A percentile compares a stretch with the other conserved stretches of the same genome.
These are phyloP conservation scores for Toxotes jaculatrix DNA, from an alignment of 2,113 vertebrate genomes.

Conservation along the genomic window DNA sequence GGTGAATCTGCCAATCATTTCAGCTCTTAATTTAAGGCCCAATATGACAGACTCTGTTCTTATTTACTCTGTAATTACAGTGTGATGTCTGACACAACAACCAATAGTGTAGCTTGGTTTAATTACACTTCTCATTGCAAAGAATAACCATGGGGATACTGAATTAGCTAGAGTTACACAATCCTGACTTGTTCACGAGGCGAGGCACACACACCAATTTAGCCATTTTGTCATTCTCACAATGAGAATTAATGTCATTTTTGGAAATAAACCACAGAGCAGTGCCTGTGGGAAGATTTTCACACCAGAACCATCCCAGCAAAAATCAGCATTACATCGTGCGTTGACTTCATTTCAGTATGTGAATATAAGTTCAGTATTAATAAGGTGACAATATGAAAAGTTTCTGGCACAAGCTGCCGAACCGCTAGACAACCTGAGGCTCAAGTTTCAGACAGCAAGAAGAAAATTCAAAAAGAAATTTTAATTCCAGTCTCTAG, in stretches of 20 bases:
- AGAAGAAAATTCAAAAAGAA: conserved; percentile 41
- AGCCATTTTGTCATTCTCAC: conserved; percentile 26
- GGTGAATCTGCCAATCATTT: neutral
- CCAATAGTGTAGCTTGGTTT: neutral
- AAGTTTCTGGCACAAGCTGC: conserved; percentile 23
- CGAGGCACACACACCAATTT: neutral
- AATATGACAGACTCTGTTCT: neutral
- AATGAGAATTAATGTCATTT: conserved; percentile 25
- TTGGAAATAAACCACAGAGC: neutral
- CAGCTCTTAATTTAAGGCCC: neutral
- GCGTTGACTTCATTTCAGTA: conserved; percentile 2
- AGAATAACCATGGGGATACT: neutral
- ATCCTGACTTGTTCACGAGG: conserved; percentile 21
- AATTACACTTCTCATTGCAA: neutral
- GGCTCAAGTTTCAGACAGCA: conserved; percentile 32
- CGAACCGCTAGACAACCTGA: conserved; percentile 43
- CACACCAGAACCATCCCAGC: conserved; percentile 1
- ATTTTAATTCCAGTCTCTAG: conserved; percentile 60
- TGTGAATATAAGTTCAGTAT: conserved; percentile 15
- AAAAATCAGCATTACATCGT: neutral
- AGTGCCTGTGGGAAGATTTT: conserved; percentile 16
- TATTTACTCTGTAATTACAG: conserved; percentile 15
- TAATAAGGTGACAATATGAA: conserved; percentile 13
- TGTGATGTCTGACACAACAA: neutral
- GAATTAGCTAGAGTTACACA: conserved; percentile 24